Percentiles rank a stretch among this genome's conserved stretches.
Conservation (phyloP, 2,113 vertebrate genomes). For the Saccopteryx leptura region DNA sequence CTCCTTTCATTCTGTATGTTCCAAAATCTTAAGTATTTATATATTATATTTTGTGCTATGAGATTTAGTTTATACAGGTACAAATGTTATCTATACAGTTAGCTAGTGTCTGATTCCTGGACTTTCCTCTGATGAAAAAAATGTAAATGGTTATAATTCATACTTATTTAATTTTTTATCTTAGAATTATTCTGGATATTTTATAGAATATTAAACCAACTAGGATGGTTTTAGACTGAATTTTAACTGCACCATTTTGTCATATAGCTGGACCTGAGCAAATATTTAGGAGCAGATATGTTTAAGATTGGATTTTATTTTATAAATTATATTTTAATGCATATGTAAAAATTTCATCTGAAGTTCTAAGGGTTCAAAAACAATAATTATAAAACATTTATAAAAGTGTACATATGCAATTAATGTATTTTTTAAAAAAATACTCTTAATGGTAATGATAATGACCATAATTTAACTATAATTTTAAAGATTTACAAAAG, state of each 20-base stretch:
- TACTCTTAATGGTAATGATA: neutral
- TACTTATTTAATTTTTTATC: neutral
- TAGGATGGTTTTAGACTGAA: neutral
- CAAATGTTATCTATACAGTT: neutral
- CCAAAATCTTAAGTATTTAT: neutral
- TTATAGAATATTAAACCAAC: neutral
- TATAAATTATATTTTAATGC: neutral
- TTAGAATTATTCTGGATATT: neutral
- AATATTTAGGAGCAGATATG: slow-evolving; percentile 13
- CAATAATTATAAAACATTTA: neutral
- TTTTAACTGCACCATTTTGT: neutral
- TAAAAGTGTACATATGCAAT: neutral
- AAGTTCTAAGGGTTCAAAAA: neutral
- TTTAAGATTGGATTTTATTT: neutral
- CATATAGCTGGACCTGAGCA: neutral
- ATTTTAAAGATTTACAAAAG: neutral
- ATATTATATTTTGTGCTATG: neutral
- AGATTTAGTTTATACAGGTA: neutral
- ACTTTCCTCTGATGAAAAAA: neutral
- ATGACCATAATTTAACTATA: neutral
- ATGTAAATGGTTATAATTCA: neutral
- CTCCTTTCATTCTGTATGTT: neutral
- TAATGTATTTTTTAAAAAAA: slow-evolving; percentile 12
- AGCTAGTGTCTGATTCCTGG: neutral
- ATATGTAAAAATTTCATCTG: neutral